Evolutionary conservation across 2,797 vertebrate genomes (phyloP), one percentile per base, ranked within the genome.

Genomic region (Zonotrichia albicollis): DNA sequence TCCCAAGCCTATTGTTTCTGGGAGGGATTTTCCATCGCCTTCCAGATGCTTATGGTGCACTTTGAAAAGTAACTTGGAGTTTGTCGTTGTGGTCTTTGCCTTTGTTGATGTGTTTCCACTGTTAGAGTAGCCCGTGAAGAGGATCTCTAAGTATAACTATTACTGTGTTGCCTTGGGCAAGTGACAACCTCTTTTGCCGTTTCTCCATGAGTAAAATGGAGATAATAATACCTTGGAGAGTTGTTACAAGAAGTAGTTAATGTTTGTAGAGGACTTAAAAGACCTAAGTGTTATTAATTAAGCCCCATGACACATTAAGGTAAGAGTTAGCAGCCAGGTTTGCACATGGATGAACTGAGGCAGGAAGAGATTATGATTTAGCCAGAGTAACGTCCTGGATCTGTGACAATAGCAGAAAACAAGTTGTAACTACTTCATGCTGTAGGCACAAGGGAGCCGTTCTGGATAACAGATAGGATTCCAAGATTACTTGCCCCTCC

Each of bases 201-300:
- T 94, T 86, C 89, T 91, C 84, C 90, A 19, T 29, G 80, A 34
- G 89, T 92, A 68, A 92, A 95, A 89, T 46, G 68, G 92, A 92
- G 89, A 95, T 96, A 95, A 94, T 94, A 88, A 85, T 86, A 93
- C 92, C 95, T 93, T 60, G 6, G 93, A 94, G 94, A 91, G 86
- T 85, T 93, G 93, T 92, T 95, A 90, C 68, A 72, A 93, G 92
- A 81, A 90, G 92, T 89, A 94, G 95, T 92, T 94, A 95, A 89
- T 96, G 94, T 96, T 95, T 92, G 87, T 82, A 74, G 92, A 95
- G 82, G 93, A 89, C 80, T 96, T 89, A 93, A 95, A 94, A 92
- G 84, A 89, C 93, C 95, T 90, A 89, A 87, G 84, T 92, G 90
- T 90, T 93, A 90, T 94, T 96, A 95, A 92, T 96, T 89, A 94